These are phyloP conservation scores for Chelonia mydas DNA, from an alignment of 2,797 vertebrate species.

Conservation along the genomic window DNA sequence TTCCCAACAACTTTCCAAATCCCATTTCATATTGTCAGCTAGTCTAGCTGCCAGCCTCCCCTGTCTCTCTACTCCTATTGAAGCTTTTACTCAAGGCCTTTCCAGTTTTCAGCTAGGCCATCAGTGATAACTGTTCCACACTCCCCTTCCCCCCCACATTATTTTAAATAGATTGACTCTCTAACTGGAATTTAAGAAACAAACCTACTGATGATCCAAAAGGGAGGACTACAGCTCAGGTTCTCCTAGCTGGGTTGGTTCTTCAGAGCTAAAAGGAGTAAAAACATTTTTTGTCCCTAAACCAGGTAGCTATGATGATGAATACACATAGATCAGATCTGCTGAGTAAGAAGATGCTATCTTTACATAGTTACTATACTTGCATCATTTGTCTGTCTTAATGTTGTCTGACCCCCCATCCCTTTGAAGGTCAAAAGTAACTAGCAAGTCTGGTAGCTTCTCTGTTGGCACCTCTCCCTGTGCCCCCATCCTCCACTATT, in stretches of 20 bases:
- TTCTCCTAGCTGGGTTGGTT: constrained; percentile 7
- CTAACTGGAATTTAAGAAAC: background rate
- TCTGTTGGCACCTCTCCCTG: background rate
- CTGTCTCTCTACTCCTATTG: background rate
- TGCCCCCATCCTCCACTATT: background rate
- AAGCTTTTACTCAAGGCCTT: constrained; percentile 15
- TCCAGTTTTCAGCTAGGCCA: constrained; percentile 9
- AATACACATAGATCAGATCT: background rate
- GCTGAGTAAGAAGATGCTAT: background rate
- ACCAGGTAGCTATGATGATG: background rate
- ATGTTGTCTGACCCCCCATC: background rate
- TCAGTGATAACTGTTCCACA: background rate
- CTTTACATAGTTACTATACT: background rate
- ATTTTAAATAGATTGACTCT: background rate
- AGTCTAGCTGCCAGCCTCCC: constrained; percentile 42
- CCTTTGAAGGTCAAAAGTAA: background rate
- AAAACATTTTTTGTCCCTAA: background rate
- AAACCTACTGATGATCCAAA: background rate
- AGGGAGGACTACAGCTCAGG: constrained; percentile 14
- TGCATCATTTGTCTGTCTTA: background rate
- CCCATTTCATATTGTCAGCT: background rate
- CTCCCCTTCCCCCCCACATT: background rate
- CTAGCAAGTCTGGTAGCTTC: background rate
- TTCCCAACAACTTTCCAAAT: background rate
- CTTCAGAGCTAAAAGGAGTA: background rate